Percentiles rank a stretch among this genome's conserved stretches.
Conservation (phyloP, 2,113 vertebrate species). For the Gallinago jamesoni region DNA sequence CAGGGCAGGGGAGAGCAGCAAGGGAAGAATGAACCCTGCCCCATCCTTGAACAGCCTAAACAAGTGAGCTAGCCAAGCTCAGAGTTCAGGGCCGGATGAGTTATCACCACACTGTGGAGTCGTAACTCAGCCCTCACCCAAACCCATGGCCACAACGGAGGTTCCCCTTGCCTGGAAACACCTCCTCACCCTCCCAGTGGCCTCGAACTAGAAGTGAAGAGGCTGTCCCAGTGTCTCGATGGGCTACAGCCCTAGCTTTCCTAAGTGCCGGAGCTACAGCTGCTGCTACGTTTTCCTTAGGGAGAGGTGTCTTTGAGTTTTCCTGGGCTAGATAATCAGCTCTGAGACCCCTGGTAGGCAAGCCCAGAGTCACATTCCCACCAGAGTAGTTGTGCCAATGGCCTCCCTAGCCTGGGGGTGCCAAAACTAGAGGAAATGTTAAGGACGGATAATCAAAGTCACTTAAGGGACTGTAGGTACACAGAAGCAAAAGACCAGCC, state of each 20-base stretch:
- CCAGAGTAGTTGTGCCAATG: not conserved
- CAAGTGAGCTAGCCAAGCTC: not conserved
- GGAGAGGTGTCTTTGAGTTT: not conserved
- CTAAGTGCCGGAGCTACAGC: not conserved
- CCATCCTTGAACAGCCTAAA: not conserved
- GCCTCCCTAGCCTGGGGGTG: not conserved
- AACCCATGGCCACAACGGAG: rapidly evolving
- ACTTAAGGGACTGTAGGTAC: not conserved
- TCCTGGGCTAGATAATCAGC: not conserved
- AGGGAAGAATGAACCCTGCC: not conserved
- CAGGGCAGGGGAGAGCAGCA: not conserved
- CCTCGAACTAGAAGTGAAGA: not conserved
- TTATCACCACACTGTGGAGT: not conserved
- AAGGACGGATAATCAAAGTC: not conserved
- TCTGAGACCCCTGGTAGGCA: not conserved
- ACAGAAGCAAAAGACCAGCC: not conserved
- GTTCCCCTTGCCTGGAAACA: not conserved
- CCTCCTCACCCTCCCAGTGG: not conserved
- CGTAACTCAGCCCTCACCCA: not conserved
- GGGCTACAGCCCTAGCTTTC: not conserved
- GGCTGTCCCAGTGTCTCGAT: rapidly evolving
- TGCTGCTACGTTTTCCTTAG: not conserved
- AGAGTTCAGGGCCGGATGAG: not conserved
- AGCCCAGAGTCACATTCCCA: not conserved
- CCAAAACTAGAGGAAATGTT: not conserved